These are phyloP conservation scores for Pseudorasbora parva DNA, from an alignment of 2,113 vertebrate species.

Conservation along the genomic window DNA sequence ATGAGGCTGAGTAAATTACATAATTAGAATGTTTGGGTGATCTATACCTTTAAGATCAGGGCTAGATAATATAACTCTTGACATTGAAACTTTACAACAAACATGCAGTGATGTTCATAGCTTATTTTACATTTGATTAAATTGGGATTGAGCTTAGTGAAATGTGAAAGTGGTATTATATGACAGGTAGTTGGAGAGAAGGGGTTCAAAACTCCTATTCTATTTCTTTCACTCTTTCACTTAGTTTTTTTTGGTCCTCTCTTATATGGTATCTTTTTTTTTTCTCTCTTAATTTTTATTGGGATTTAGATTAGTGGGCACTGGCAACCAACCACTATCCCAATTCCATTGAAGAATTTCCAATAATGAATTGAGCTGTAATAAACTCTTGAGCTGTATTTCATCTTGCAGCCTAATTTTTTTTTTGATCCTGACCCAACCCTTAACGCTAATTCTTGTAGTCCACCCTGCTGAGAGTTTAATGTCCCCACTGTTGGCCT, in stretches of 20 bases:
- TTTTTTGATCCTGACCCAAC: not conserved
- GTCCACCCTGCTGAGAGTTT: slow-evolving; percentile 12
- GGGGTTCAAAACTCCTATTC: not conserved
- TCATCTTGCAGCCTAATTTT: not conserved
- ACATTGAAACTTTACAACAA: not conserved
- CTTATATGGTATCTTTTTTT: not conserved
- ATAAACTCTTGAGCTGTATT: not conserved
- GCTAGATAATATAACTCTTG: not conserved
- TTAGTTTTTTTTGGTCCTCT: not conserved
- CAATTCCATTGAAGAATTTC: not conserved
- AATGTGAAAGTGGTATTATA: not conserved
- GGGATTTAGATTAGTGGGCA: not conserved
- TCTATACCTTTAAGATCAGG: not conserved
- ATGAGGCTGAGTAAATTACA: too few relatives aligned
- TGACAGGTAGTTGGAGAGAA: not conserved
- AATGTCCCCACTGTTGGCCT: not conserved
- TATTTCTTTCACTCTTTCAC: too few relatives aligned
- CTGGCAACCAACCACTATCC: not conserved
- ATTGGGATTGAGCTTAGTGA: not conserved
- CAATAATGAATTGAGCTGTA: not conserved
- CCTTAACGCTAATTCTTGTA: not conserved
- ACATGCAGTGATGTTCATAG: not conserved
- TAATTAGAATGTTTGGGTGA: too few relatives aligned
- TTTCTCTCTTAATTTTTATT: too few relatives aligned
- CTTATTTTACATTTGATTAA: not conserved